phyloP scores from a whole-genome alignment of 2,797 vertebrate species.

The Sebastes cheni region DNA sequence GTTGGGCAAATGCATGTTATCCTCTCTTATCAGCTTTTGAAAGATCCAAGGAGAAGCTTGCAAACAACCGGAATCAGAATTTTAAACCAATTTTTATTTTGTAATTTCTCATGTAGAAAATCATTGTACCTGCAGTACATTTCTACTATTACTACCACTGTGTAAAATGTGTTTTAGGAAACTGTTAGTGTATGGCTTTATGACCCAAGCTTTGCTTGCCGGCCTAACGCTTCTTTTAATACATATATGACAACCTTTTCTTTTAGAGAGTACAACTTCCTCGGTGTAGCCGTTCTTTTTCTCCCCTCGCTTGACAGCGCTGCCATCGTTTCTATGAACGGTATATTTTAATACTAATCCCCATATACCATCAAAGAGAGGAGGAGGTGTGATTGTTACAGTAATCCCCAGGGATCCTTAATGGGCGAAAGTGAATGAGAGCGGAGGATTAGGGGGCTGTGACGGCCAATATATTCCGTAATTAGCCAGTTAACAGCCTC shows the following conservation, averaged over 20 bases:
- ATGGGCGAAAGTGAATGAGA: conserved; percentile 76
- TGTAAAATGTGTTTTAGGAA: neutral
- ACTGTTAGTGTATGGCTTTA: neutral
- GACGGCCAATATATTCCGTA: conserved; percentile 77
- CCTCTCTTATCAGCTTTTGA: neutral
- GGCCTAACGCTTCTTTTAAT: conserved; percentile 12
- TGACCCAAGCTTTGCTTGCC: neutral
- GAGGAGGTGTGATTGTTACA: conserved; percentile 76
- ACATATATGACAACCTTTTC: conserved; percentile 34
- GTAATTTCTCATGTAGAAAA: too few relatives aligned
- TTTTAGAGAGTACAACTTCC: conserved; percentile 8
- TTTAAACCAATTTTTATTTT: too few relatives aligned
- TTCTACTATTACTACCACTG: neutral
- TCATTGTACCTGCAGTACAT: neutral
- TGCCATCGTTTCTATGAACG: conserved; percentile 42
- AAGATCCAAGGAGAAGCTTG: neutral
- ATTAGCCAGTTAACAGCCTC: conserved; percentile 78
- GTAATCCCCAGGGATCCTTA: conserved; percentile 76
- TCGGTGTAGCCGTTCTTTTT: neutral
- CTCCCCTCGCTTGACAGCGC: conserved; percentile 38
- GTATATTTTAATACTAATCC: conserved; percentile 77
- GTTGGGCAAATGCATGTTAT: neutral
- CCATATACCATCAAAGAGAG: conserved; percentile 69
- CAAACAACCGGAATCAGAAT: neutral
- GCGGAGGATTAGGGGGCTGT: conserved; percentile 72